A percentile compares a stretch with the other conserved stretches of the same genome.
Evolutionary conservation across 2,113 vertebrate species (phyloP).

Genomic region (Pedionomus torquatus): DNA sequence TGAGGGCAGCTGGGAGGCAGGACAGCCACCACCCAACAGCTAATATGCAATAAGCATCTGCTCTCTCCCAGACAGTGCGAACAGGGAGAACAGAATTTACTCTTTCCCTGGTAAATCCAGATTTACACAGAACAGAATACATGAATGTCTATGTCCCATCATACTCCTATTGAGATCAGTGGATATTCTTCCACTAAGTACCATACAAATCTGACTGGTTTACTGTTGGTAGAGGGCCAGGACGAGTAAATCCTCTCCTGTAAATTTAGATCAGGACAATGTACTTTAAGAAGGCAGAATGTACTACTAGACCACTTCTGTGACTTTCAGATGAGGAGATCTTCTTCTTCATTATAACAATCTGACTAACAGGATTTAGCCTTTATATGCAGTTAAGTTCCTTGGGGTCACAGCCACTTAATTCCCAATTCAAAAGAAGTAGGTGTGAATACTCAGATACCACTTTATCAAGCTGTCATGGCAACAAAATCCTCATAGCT

Average conservation of each 20-base stretch:
- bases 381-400: background rate
- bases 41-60: accelerated
- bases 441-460: constrained; percentile 13
- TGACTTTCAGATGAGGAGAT: background rate
- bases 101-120: background rate
- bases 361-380: constrained; percentile 23
- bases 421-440: constrained; percentile 25
- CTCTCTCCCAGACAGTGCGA: background rate
- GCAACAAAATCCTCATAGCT: constrained; percentile 18
- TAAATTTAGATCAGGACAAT: background rate
- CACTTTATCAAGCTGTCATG: background rate
- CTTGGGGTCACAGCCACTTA: constrained; percentile 2
- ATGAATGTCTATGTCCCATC: accelerated
- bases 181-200: background rate
- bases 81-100: background rate
- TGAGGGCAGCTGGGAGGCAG: background rate
- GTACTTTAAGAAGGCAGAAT: too few relatives aligned
- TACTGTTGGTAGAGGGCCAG: background rate
- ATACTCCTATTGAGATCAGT: background rate
- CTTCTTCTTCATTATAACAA: background rate
- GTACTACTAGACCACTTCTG: background rate
- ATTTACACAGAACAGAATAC: background rate
- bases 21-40: accelerated
- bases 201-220: background rate
- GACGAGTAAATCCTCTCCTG: background rate